A percentile compares a stretch with the other conserved stretches of the same genome.
Conservation (phyloP, 2,797 vertebrate species). For the Podargus strigoides region DNA sequence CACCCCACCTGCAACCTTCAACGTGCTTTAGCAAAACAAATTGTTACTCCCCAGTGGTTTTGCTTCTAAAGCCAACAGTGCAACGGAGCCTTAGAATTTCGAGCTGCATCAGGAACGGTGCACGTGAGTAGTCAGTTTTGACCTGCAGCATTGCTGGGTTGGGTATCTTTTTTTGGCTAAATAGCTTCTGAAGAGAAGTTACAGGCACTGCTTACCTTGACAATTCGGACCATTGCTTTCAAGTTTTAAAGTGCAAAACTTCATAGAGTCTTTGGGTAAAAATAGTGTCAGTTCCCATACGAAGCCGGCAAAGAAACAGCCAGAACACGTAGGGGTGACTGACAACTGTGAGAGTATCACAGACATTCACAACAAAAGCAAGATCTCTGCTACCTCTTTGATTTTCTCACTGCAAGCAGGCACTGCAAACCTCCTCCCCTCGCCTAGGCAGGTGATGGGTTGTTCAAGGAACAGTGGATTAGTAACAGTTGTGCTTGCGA, state of each 20-base stretch:
- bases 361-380: not conserved
- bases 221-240: not conserved
- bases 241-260: slow-evolving; percentile 57
- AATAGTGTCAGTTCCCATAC: not conserved
- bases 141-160: not conserved
- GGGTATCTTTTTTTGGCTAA: not conserved
- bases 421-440: not conserved
- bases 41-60: not conserved
- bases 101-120: not conserved
- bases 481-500: not conserved
- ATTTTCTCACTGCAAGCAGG: not conserved
- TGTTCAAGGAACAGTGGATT: not conserved
- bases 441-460: not conserved
- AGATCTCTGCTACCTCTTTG: not conserved
- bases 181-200: not conserved
- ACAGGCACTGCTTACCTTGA: slow-evolving; percentile 12
- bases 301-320: not conserved
- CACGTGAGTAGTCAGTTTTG: not conserved
- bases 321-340: not conserved
- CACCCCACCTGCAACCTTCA: not conserved
- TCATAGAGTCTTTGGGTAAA: slow-evolving; percentile 35
- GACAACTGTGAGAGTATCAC: not conserved
- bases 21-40: not conserved
- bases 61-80: not conserved
- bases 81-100: not conserved